A percentile compares a stretch with the other conserved stretches of the same genome.
Evolutionary conservation across 2,797 vertebrate species (phyloP).

Genomic region (Falco naumanni): DNA sequence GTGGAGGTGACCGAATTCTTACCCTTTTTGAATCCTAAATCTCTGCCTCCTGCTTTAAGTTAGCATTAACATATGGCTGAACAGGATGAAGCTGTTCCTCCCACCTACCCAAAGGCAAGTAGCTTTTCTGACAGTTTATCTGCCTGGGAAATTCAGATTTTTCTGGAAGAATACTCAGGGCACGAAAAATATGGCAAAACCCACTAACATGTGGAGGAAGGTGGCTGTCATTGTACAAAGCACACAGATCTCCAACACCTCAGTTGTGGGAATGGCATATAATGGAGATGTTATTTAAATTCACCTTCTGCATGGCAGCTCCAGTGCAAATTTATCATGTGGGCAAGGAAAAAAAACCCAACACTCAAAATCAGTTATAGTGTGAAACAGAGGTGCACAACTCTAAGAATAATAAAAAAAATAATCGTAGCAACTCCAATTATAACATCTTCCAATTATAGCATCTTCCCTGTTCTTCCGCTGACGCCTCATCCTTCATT

Average conservation of each 20-base stretch:
- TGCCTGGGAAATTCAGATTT: neutral
- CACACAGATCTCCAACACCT: neutral
- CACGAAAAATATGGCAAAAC: neutral
- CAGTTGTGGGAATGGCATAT: fast-evolving
- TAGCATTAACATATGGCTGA: neutral
- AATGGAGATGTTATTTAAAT: neutral
- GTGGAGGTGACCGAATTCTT: neutral
- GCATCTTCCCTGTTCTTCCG: neutral
- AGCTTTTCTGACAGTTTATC: neutral
- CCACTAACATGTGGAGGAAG: neutral
- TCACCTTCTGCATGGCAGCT: neutral
- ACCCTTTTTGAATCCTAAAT: neutral
- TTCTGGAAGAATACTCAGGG: neutral
- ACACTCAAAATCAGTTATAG: neutral
- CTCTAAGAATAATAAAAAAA: neutral
- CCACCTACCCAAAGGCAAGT: neutral
- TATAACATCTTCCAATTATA: neutral
- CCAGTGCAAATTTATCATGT: neutral
- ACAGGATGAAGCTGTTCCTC: neutral
- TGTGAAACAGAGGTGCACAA: neutral
- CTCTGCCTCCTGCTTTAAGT: neutral
- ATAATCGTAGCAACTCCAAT: no score
- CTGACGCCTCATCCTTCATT: neutral
- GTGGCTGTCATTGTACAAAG: neutral
- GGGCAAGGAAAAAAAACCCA: neutral